Conservation (phyloP, 2,113 vertebrate species). For the Telmatochromis sp. region DNA sequence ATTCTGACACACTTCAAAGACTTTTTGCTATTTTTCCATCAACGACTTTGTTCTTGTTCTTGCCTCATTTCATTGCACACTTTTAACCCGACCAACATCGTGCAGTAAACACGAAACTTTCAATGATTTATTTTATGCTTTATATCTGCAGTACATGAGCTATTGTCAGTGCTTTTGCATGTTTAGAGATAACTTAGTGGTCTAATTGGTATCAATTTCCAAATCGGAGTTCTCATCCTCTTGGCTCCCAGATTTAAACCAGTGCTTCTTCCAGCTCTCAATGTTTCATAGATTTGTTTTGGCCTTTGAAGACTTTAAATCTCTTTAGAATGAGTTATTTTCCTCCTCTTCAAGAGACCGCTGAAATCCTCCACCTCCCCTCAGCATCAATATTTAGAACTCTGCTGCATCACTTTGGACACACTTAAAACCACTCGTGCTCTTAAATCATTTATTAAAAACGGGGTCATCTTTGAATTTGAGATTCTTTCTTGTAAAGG, state of each 20-base stretch:
- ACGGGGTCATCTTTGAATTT: conserved; percentile 30
- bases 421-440: conserved; percentile 40
- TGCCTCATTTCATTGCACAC: not conserved
- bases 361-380: not conserved
- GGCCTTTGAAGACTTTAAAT: conserved; percentile 42
- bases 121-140: not conserved
- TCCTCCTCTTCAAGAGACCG: conserved; percentile 7
- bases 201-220: not conserved
- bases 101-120: not conserved
- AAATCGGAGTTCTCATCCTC: not conserved
- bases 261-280: conserved; percentile 1
- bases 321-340: conserved; percentile 28
- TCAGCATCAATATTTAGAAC: conserved; percentile 60
- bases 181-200: not conserved
- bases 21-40: not conserved
- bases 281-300: conserved; percentile 54
- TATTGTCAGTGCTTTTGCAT: not conserved
- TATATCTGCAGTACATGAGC: not conserved
- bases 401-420: conserved; percentile 44
- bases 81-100: not conserved
- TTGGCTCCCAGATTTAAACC: not conserved
- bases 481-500: conserved; percentile 7
- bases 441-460: conserved; percentile 55
- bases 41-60: not conserved
- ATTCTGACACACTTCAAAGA: not conserved